Conservation (phyloP, 1,140 invertebrate genomes). For the Aleiodes sp. region DNA sequence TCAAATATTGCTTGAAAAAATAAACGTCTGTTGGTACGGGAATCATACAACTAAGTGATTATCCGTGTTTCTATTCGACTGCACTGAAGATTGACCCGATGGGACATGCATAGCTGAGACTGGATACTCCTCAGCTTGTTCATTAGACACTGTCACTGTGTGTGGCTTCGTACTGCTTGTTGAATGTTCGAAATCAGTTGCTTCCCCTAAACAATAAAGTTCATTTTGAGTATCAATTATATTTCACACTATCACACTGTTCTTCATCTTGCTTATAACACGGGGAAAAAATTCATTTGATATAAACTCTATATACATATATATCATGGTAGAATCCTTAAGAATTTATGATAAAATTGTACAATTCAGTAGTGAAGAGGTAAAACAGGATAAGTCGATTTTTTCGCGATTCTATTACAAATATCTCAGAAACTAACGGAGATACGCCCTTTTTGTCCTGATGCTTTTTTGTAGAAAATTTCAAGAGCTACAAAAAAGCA, state of each 20-base stretch:
- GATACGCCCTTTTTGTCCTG: too few species aligned
- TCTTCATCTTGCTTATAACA: neutral
- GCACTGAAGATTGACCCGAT: slow-evolving; percentile 28
- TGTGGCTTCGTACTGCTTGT: slow-evolving; percentile 55
- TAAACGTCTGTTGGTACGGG: too few species aligned
- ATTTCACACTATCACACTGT: neutral
- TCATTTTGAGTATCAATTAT: neutral
- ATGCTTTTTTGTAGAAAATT: too few species aligned
- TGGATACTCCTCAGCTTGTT: slow-evolving; percentile 46
- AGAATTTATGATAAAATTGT: too few species aligned
- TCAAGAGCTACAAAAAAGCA: too few species aligned
- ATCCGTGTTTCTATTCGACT: slow-evolving; percentile 32
- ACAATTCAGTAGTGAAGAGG: too few species aligned
- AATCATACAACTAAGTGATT: neutral
- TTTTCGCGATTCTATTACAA: too few species aligned
- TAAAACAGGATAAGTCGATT: too few species aligned
- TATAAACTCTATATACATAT: too few species aligned
- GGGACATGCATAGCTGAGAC: slow-evolving; percentile 39
- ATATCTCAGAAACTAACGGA: too few species aligned
- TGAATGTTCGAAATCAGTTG: slow-evolving; percentile 52
- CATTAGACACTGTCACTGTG: slow-evolving; percentile 48
- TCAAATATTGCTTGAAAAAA: too few species aligned
- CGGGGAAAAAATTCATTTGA: slow-evolving; percentile 5
- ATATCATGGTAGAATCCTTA: too few species aligned
- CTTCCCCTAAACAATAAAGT: slow-evolving; percentile 49